Base-by-base conservation (phyloP, 2,797 vertebrate genomes). In the Melanogrammus aeglefinus region DNA sequence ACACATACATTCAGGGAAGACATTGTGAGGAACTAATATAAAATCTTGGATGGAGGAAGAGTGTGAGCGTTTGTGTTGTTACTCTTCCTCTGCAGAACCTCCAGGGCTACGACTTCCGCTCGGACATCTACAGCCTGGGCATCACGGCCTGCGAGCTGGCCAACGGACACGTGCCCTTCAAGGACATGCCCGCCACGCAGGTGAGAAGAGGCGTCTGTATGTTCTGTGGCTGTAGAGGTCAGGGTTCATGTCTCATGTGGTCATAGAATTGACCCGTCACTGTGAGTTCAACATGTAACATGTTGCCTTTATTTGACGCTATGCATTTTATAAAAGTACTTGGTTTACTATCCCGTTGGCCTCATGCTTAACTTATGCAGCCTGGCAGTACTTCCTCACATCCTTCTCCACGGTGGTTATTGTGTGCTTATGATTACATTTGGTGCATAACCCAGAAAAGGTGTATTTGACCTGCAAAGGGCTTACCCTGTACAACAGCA, bases 151-250 rank as follows among this genome's bases (percentile, higher is more conserved):
- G 98, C 79, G 98, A 99, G 86, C 92, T 99, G 83, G 98, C 98
- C 76, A 99, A 99, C 6, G 98, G 97, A 74, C 97, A 99, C 0
- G 98, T 99, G 14, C 98, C 98, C 0, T 99, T 99, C 81, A 99
- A 99, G 91, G 97, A 99, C 88, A 99, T 99, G 98, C 96, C 97
- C 73, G 96, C 96, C 29, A 99, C 98, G 51, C 97, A 99, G 96
- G 98, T 98, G 41, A 80, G 76, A 72, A 38, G 73, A 51, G 78
- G 47, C 38, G 10, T 7, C 27, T 0, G 16, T 16, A 0, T 77
- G 27, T 71, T 29, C 63, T 79, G 8, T n/a, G 33, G 41, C 72
- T 38, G 21, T 31, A 29, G 14, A 36, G 35, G 35, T 36, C 35
- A 36, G 6, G 1, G 1, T 6, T 47, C 3, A 36, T 36, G 2